Percentiles rank a stretch among this genome's conserved stretches.
Conservation (phyloP, 2,797 vertebrate species). For the Cottoperca gobio region DNA sequence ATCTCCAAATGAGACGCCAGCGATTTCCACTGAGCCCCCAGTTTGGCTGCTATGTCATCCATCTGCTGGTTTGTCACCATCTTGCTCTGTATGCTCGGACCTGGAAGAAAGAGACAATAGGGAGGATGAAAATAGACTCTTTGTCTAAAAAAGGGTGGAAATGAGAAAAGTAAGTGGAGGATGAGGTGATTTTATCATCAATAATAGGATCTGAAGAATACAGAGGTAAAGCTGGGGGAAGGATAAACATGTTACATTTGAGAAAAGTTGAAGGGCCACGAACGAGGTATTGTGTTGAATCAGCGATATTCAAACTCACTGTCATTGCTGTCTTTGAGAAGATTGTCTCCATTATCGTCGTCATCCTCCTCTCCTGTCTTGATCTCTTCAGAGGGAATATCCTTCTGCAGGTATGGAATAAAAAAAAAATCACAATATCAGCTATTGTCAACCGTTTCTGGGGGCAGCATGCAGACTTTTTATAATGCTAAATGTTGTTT, state of each 20-base stretch:
- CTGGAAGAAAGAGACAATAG: conserved; percentile 70
- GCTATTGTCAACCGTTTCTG: background rate
- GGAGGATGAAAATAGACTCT: conserved; percentile 2
- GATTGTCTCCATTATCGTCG: conserved; percentile 97
- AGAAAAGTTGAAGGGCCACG: too few species aligned
- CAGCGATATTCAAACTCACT: conserved; percentile 89
- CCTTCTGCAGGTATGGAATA: conserved; percentile 75
- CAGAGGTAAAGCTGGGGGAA: background rate
- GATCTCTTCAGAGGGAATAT: conserved; percentile 98
- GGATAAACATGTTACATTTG: background rate
- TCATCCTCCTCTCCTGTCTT: conserved; percentile 99
- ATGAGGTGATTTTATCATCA: background rate
- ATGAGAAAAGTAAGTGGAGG: background rate
- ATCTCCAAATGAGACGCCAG: conserved; percentile 93
- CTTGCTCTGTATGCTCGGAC: conserved; percentile 94
- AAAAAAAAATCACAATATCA: background rate
- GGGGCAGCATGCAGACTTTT: background rate
- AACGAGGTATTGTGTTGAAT: background rate
- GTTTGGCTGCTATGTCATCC: conserved; percentile 90
- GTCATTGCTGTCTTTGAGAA: conserved; percentile 97
- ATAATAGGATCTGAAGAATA: background rate
- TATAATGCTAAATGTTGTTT: background rate
- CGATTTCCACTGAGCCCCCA: conserved; percentile 91
- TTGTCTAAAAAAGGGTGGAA: background rate
- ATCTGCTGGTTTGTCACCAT: conserved; percentile 93